Conservation (phyloP, 2,113 vertebrate genomes). For the Bujurquina vittata region DNA sequence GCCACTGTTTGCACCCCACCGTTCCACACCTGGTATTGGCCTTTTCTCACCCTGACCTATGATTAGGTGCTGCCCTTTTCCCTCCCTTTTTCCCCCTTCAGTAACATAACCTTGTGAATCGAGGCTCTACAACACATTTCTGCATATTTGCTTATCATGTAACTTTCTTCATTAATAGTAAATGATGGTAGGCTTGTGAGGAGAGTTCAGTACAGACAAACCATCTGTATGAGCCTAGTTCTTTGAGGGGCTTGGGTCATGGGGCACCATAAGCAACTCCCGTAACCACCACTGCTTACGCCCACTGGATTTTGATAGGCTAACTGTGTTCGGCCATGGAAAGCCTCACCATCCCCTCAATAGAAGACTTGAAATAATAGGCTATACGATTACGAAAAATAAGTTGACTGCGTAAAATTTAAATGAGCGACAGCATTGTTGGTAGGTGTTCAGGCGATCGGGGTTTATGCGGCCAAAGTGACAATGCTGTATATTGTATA, state of each 20-base stretch:
- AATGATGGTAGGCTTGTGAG: slow-evolving; percentile 28
- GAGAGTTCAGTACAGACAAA: slow-evolving; percentile 39
- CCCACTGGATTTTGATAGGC: slow-evolving; percentile 65
- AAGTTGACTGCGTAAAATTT: slow-evolving; percentile 14
- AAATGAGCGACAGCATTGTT: not conserved
- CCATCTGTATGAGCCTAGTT: slow-evolving; percentile 56
- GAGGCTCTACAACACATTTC: slow-evolving; percentile 24
- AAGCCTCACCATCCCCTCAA: slow-evolving; percentile 30
- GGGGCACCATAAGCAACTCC: slow-evolving; percentile 67
- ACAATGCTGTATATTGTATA: not conserved
- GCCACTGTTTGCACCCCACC: slow-evolving; percentile 51
- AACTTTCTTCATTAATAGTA: slow-evolving; percentile 36
- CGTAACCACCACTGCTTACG: slow-evolving; percentile 34
- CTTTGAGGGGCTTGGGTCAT: slow-evolving; percentile 66
- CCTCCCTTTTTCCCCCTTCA: slow-evolving; percentile 9
- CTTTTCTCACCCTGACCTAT: slow-evolving; percentile 24
- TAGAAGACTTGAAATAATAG: slow-evolving; percentile 34
- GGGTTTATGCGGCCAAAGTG: not conserved
- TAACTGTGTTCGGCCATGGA: slow-evolving; percentile 35
- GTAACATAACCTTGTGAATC: slow-evolving; percentile 46
- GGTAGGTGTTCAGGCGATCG: not conserved
- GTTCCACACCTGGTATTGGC: slow-evolving; percentile 55
- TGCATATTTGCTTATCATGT: slow-evolving; percentile 37
- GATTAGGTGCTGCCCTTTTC: slow-evolving; percentile 46
- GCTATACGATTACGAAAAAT: slow-evolving; percentile 26